phyloP scores from a whole-genome alignment of 2,888 invertebrate species.

The Rhynchonema sp. region DNA sequence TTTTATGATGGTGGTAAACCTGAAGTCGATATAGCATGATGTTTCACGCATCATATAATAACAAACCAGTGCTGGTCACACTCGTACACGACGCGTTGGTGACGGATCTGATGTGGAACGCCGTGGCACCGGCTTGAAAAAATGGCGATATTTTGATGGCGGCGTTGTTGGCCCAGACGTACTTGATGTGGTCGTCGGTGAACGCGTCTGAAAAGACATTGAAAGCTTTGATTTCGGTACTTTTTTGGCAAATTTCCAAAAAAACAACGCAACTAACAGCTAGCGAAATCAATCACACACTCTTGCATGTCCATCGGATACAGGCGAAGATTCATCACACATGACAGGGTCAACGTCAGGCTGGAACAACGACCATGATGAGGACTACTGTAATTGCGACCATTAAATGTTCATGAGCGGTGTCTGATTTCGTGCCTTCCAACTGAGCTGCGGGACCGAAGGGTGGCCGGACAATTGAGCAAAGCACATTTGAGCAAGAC shows the following conservation, averaged over 20 bases:
- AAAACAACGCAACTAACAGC: constrained; percentile 16
- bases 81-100: too few species aligned
- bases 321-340: constrained; percentile 22
- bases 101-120: neutral
- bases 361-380: constrained; percentile 6
- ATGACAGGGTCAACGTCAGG: constrained; percentile 23
- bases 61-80: too few species aligned
- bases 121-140: too few species aligned
- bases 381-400: neutral
- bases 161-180: constrained; percentile 67
- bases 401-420: too few species aligned
- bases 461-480: too few species aligned
- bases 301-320: constrained; percentile 27
- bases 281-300: constrained; percentile 25
- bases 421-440: too few species aligned
- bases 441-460: too few species aligned
- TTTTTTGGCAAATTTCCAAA: neutral
- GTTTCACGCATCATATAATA: too few species aligned
- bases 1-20: too few species aligned
- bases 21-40: too few species aligned
- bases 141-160: too few species aligned
- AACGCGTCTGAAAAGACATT: constrained; percentile 59
- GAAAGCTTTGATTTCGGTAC: neutral
- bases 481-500: too few species aligned
- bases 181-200: constrained; percentile 85